A percentile compares a stretch with the other conserved stretches of the same genome.
phyloP scores from a whole-genome alignment of 1,140 invertebrate species.

The Macrobrachium rosenbergii region DNA sequence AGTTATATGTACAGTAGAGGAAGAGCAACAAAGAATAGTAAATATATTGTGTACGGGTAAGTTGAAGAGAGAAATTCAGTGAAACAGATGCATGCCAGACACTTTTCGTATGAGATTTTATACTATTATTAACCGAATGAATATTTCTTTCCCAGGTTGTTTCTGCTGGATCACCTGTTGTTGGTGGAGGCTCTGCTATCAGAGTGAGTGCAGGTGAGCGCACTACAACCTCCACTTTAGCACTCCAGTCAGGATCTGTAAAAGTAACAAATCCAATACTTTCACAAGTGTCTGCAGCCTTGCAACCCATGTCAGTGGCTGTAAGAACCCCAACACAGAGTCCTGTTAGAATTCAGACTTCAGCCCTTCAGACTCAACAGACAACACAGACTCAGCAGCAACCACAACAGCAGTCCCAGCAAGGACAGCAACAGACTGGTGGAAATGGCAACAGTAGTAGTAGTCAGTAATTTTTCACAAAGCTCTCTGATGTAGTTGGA shows the following conservation, averaged over 20 bases:
- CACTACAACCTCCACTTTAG: constrained; percentile 37
- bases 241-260: constrained; percentile 31
- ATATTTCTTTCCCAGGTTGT: constrained; percentile 36
- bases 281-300: constrained; percentile 21
- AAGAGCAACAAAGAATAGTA: no score
- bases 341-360: constrained; percentile 60
- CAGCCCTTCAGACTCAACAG: constrained; percentile 50
- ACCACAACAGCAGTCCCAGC: constrained; percentile 35
- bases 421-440: constrained; percentile 26
- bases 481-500: no score
- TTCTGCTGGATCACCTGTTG: constrained; percentile 49
- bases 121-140: background rate
- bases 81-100: no score
- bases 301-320: constrained; percentile 57
- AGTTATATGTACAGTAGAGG: no score
- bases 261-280: constrained; percentile 50
- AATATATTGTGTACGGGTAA: no score
- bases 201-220: constrained; percentile 56
- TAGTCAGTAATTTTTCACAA: constrained; percentile 33
- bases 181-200: constrained; percentile 48
- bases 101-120: background rate
- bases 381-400: constrained; percentile 53
- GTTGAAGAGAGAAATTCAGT: no score
- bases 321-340: constrained; percentile 49
- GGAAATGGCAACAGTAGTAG: constrained; percentile 25